A percentile compares a stretch with the other conserved stretches of the same genome.
Evolutionary conservation across 2,888 invertebrate species (phyloP).

Genomic region (Brachycybe producta): DNA sequence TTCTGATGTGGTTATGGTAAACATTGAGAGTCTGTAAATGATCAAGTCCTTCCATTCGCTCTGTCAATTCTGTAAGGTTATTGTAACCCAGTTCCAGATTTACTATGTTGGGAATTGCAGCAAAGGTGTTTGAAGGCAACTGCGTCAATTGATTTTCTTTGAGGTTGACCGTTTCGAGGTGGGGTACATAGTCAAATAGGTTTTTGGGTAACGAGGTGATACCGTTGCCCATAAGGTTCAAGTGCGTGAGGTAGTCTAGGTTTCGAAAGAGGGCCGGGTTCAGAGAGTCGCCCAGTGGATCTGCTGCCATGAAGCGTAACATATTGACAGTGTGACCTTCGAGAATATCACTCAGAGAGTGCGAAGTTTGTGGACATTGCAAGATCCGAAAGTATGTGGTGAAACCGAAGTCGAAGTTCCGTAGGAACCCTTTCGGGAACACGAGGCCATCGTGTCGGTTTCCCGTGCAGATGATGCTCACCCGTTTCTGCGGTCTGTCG

Average conservation of each 20-base stretch:
- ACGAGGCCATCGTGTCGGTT: background rate
- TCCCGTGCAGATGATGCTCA: slow-evolving; percentile 2
- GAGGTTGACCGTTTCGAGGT: slow-evolving; percentile 5
- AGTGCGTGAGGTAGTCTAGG: background rate
- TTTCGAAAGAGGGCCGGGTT: slow-evolving; percentile 4
- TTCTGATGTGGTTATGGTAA: slow-evolving; percentile 23
- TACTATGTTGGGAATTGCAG: slow-evolving; percentile 45
- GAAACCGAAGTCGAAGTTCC: background rate
- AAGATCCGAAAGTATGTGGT: background rate
- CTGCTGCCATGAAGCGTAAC: background rate
- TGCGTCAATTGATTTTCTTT: slow-evolving; percentile 8
- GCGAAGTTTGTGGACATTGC: too few species aligned
- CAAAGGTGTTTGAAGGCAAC: slow-evolving; percentile 48
- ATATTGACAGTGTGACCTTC: background rate
- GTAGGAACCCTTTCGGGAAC: slow-evolving; percentile 4
- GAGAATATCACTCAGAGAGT: too few species aligned
- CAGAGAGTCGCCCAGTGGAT: background rate
- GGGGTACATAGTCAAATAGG: slow-evolving; percentile 12
- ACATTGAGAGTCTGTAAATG: slow-evolving; percentile 26
- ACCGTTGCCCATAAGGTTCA: slow-evolving; percentile 1
- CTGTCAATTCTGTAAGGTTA: slow-evolving; percentile 46
- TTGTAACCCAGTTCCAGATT: slow-evolving; percentile 53
- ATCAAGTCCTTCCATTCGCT: slow-evolving; percentile 45
- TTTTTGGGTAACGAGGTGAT: slow-evolving; percentile 7
- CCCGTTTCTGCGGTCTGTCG: background rate